Conservation (phyloP, 1,140 invertebrate species). For the Sycophila sp. region DNA sequence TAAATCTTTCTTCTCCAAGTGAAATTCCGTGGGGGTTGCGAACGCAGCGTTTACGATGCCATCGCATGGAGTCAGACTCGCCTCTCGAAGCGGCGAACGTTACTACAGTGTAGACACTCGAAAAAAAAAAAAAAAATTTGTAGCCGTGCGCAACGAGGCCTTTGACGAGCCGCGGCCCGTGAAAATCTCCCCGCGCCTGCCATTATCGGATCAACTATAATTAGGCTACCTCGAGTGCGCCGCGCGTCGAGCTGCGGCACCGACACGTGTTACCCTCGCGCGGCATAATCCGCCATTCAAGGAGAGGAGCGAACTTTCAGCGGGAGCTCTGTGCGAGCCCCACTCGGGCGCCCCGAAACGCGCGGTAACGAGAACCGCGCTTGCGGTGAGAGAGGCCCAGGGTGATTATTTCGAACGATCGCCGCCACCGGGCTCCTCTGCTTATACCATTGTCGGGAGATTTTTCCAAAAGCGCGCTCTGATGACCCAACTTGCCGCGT, state of each 20-base stretch:
- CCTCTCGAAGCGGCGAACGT: too few species aligned
- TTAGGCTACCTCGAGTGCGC: constrained; percentile 18
- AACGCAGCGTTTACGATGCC: too few species aligned
- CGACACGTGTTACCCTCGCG: not conserved
- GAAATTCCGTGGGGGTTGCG: too few species aligned
- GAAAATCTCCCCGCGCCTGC: constrained; percentile 37
- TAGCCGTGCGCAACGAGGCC: not conserved
- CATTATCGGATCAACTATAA: constrained; percentile 36
- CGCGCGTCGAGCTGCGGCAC: not conserved
- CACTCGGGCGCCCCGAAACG: not conserved
- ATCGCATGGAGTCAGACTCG: too few species aligned
- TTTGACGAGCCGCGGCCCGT: constrained; percentile 16
- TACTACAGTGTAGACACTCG: too few species aligned
- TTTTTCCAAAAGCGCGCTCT: too few species aligned
- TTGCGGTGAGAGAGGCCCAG: too few species aligned
- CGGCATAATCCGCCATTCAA: constrained; percentile 6
- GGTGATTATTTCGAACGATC: constrained; percentile 23
- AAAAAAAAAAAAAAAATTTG: not conserved
- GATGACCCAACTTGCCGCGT: too few species aligned
- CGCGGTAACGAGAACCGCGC: too few species aligned
- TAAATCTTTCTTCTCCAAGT: too few species aligned
- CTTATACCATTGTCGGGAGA: too few species aligned
- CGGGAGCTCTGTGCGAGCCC: not conserved
- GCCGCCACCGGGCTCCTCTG: not conserved
- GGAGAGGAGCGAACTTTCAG: not conserved